phyloP scores from a whole-genome alignment of 2,888 invertebrate genomes.

The Perizoma flavofasciatum region DNA sequence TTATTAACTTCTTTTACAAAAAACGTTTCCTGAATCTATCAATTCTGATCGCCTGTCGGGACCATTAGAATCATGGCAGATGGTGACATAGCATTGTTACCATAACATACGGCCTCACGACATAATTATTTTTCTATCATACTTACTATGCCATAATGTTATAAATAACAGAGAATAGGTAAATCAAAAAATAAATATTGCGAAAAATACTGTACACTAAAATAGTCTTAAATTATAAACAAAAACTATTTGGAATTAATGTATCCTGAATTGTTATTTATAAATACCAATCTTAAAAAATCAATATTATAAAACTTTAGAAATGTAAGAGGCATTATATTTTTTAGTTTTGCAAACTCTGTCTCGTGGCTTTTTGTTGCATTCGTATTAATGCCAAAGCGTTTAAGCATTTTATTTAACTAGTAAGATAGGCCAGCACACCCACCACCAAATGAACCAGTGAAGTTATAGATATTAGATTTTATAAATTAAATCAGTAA shows the following conservation, averaged over 20 bases:
- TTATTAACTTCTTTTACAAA: no score
- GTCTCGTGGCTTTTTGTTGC: slow-evolving; percentile 81
- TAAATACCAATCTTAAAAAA: background rate
- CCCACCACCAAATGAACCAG: slow-evolving; percentile 66
- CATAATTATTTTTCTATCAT: no score
- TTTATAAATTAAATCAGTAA: slow-evolving; percentile 47
- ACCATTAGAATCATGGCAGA: no score
- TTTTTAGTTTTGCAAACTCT: slow-evolving; percentile 70
- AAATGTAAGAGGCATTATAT: slow-evolving; percentile 53
- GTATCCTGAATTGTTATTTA: background rate
- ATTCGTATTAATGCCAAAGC: slow-evolving; percentile 67
- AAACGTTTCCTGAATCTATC: no score
- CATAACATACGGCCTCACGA: no score
- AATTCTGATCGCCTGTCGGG: no score
- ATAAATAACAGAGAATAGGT: background rate
- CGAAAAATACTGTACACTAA: slow-evolving; percentile 7
- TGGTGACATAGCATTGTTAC: no score
- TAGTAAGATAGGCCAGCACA: slow-evolving; percentile 56
- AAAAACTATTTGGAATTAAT: background rate
- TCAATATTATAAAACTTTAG: slow-evolving; percentile 14
- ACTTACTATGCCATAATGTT: no score
- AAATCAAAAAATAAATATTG: slow-evolving; percentile 5
- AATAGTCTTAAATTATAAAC: no score
- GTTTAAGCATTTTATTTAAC: slow-evolving; percentile 62
- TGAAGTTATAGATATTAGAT: slow-evolving; percentile 59